A percentile compares a stretch with the other conserved stretches of the same genome.
Conservation (phyloP, 92 coral and sea anemone genomes). For the Parazoanthus atlanticus region DNA sequence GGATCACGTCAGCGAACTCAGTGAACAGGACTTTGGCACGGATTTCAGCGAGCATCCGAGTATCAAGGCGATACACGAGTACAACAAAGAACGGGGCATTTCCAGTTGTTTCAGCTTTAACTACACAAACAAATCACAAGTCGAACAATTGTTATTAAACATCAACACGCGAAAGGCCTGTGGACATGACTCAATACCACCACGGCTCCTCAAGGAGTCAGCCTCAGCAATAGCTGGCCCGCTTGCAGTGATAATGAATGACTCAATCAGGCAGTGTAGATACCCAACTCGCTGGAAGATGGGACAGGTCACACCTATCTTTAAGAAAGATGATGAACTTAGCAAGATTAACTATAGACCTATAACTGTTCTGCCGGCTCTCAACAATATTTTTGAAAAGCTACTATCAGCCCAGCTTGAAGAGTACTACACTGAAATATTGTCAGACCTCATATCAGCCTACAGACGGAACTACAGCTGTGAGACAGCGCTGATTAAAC, state of each 20-base stretch:
- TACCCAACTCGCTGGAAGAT: constrained; percentile 57
- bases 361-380: constrained; percentile 48
- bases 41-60: constrained; percentile 28
- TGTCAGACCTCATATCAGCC: constrained; percentile 51
- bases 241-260: constrained; percentile 47
- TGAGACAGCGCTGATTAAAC: constrained; percentile 17
- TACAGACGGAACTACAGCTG: constrained; percentile 48
- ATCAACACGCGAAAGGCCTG: constrained; percentile 58
- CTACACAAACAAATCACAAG: constrained; percentile 30
- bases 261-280: constrained; percentile 37
- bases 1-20: constrained; percentile 10
- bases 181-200: constrained; percentile 53
- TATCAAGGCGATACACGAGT: constrained; percentile 14
- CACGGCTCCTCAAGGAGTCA: constrained; percentile 48
- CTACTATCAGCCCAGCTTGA: constrained; percentile 42
- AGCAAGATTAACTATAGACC: constrained; percentile 43
- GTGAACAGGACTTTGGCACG: constrained; percentile 34
- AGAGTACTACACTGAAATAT: constrained; percentile 25
- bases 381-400: constrained; percentile 50
- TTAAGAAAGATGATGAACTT: constrained; percentile 43
- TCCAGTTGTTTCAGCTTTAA: constrained; percentile 34
- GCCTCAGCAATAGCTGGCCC: constrained; percentile 53
- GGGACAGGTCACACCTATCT: constrained; percentile 49
- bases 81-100: neutral
- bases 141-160: constrained; percentile 37